phyloP scores from a whole-genome alignment of 2,888 invertebrate genomes.

The Ptychoptera contaminata region DNA sequence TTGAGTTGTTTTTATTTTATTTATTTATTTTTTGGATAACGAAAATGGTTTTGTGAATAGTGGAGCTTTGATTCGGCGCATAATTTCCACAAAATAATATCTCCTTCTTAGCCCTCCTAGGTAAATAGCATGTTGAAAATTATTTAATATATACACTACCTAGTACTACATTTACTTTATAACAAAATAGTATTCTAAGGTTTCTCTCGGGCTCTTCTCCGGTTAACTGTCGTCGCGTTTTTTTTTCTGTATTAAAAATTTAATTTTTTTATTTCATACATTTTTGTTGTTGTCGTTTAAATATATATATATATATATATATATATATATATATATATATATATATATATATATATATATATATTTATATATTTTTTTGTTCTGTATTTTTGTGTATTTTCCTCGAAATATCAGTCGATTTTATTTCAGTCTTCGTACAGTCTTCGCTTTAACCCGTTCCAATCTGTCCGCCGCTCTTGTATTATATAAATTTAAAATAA shows the following conservation, averaged over 20 bases:
- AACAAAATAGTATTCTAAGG: neutral
- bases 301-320: too few relatives aligned
- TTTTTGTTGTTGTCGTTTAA: too few relatives aligned
- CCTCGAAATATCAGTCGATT: conserved; percentile 32
- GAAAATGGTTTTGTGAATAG: neutral
- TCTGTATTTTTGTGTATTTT: conserved; percentile 14
- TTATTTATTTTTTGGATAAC: too few relatives aligned
- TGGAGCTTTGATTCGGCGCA: conserved; percentile 7
- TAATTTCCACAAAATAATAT: conserved; percentile 1
- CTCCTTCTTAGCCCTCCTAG: neutral
- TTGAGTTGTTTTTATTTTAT: too few relatives aligned
- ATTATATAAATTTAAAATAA: conserved; percentile 16
- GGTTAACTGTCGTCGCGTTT: neutral
- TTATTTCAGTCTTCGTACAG: conserved; percentile 35
- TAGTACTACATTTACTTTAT: too few relatives aligned
- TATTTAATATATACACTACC: too few relatives aligned
- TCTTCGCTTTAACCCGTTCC: conserved; percentile 36
- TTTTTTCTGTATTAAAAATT: too few relatives aligned
- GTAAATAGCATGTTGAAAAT: too few relatives aligned
- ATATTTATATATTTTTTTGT: neutral
- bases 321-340: too few relatives aligned
- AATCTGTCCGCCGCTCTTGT: conserved; percentile 31
- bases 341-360: neutral
- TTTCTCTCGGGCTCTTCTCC: conserved; percentile 1
- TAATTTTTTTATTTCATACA: too few relatives aligned